A percentile compares a stretch with the other conserved stretches of the same genome.
These are phyloP conservation scores for Machaerirhynchus nigripectus DNA, from an alignment of 2,113 vertebrate genomes.

Conservation along the genomic window DNA sequence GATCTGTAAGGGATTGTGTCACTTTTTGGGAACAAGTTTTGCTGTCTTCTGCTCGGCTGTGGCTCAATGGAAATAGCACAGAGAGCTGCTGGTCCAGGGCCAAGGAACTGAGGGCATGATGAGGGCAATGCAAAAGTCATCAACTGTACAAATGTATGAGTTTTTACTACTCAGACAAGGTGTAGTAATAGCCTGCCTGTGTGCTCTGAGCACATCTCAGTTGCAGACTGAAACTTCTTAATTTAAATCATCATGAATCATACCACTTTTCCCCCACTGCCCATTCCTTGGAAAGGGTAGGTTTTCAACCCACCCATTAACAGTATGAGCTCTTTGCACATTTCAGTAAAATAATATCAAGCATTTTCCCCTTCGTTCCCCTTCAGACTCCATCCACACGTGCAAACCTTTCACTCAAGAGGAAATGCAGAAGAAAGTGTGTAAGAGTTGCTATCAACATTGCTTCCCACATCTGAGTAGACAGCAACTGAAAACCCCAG, in stretches of 20 bases:
- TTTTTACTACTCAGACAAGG: neutral
- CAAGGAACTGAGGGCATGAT: neutral
- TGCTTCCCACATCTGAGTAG: neutral
- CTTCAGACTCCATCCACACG: neutral
- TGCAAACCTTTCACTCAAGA: neutral
- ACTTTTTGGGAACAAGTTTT: neutral
- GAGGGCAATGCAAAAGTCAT: neutral
- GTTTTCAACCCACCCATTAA: neutral
- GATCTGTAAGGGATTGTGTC: neutral
- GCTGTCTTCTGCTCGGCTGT: neutral
- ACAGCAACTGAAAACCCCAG: neutral
- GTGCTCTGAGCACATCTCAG: neutral
- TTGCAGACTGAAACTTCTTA: neutral
- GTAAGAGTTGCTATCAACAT: neutral
- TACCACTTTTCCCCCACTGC: neutral
- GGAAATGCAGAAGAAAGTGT: neutral
- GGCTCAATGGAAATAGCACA: neutral
- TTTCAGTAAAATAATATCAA: neutral
- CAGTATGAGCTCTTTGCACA: neutral
- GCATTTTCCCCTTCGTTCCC: neutral
- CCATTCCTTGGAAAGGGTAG: neutral
- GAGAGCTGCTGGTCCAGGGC: neutral
- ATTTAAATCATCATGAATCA: neutral
- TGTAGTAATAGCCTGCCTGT: neutral
- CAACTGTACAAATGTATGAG: neutral